Evolutionary conservation across 1,140 invertebrate genomes (phyloP), one percentile per base, ranked within the genome.

Genomic region (Oscheius sp.): DNA sequence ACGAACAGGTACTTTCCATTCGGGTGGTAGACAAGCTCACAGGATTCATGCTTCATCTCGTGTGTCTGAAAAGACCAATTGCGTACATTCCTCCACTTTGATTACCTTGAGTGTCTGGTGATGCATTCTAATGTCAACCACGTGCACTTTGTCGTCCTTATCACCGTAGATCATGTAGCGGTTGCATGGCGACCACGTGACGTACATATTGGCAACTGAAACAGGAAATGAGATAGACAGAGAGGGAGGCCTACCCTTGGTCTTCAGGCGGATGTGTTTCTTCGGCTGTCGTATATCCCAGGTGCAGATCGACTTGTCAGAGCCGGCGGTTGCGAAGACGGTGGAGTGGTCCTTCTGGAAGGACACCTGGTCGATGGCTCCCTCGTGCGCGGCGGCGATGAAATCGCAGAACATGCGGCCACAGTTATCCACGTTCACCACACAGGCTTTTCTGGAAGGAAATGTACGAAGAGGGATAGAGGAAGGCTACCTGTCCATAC

Each of bases 201-300:
- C 26, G 32, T 61, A 71, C 13, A 64, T 55, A 32, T 63, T 71
- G 28, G 52, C 23, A 4, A 49, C 69, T 70, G 58, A 45, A 70
- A 70, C 3, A 4, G 4, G 4, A 34, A 46, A 52, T 29, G 26
- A 29, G 18, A 42, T 49, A 2, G 10, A 18, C 18, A 20, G 18
- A 52, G 15, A 46, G 3, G 4, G 23, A 18, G 2, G 65, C 18
- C 23, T 7, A 70, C 68, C 68, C 64, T 64, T 63, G 28, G 58
- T 71, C 18, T 31, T 0, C n/a, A 71, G 34, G 13, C 42, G 28
- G 26, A 36, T 59, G 15, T 59, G 58, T 26, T 55, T 59, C 26
- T 71, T 71, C 4, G 52, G 58, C 20, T 71, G 69, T 23, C 69
- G 20, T 13, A 49, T 38, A 32, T 71, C 69, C 69, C 69, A 71